These are phyloP conservation scores for Tautogolabrus adspersus DNA, from an alignment of 2,113 vertebrate species.

Conservation along the genomic window DNA sequence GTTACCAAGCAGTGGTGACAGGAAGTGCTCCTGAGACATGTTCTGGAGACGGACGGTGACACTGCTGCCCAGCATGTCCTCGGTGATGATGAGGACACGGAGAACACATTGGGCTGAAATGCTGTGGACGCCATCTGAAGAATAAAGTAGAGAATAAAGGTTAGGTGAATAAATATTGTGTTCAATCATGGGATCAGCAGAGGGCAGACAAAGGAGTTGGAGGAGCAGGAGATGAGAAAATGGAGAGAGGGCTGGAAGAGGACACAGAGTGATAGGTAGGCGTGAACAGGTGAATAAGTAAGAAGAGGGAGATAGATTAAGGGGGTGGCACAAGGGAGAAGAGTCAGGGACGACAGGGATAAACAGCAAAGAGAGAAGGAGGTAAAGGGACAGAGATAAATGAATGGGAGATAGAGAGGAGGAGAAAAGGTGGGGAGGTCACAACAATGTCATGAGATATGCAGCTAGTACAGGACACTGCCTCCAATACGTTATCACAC, in stretches of 20 bases:
- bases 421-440: constrained; percentile 8
- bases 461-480: neutral
- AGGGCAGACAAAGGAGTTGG: neutral
- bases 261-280: neutral
- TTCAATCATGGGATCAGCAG: neutral
- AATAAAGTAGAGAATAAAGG: neutral
- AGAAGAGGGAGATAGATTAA: constrained; percentile 8
- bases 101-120: constrained; percentile 94
- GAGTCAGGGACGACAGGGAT: neutral
- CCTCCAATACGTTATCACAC: neutral
- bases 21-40: constrained; percentile 98
- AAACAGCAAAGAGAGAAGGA: constrained; percentile 8
- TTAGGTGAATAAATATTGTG: neutral
- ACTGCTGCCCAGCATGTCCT: constrained; percentile 97
- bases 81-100: constrained; percentile 96
- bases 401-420: neutral
- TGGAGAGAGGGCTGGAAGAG: neutral
- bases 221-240: neutral
- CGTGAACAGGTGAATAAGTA: constrained; percentile 11
- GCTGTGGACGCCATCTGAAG: constrained; percentile 93
- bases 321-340: neutral
- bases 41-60: constrained; percentile 97
- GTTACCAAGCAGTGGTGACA: constrained; percentile 91
- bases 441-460: constrained; percentile 1
- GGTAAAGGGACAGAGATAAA: constrained; percentile 35